phyloP scores from a whole-genome alignment of 2,888 invertebrate species.

The Agrochola circellaris region DNA sequence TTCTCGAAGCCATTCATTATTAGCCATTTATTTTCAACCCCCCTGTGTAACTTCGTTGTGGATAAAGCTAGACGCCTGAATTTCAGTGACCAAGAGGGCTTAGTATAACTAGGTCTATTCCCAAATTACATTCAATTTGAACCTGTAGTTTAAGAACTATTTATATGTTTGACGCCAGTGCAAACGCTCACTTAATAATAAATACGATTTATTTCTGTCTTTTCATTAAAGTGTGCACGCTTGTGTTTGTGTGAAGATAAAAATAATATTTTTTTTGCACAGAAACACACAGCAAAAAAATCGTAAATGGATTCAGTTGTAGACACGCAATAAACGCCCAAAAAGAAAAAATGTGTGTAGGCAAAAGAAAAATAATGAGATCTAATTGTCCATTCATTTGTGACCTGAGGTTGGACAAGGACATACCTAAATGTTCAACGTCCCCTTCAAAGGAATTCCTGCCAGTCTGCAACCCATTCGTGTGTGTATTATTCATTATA shows the following conservation, averaged over 20 bases:
- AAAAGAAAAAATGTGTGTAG: neutral
- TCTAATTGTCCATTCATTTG: slow-evolving; percentile 14
- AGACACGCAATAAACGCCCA: neutral
- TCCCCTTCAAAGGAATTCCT: slow-evolving; percentile 25
- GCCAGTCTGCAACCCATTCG: slow-evolving; percentile 8
- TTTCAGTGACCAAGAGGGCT: no score
- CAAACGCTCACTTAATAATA: no score
- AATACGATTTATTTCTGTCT: neutral
- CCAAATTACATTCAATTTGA: no score
- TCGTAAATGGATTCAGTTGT: no score
- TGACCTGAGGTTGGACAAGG: slow-evolving; percentile 1
- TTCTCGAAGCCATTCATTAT: no score
- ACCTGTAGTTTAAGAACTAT: no score
- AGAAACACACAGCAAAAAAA: neutral
- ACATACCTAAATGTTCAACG: slow-evolving; percentile 7
- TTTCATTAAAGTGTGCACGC: neutral
- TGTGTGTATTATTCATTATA: slow-evolving; percentile 33
- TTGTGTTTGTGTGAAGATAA: neutral
- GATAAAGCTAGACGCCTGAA: no score
- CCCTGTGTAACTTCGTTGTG: no score
- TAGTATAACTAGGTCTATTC: no score
- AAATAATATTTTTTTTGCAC: neutral
- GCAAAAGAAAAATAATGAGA: neutral
- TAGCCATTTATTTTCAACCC: no score
- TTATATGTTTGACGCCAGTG: no score